Base-by-base conservation (phyloP, 53 echinoderm and acorn worm species). In the Stichopus horrens region DNA sequence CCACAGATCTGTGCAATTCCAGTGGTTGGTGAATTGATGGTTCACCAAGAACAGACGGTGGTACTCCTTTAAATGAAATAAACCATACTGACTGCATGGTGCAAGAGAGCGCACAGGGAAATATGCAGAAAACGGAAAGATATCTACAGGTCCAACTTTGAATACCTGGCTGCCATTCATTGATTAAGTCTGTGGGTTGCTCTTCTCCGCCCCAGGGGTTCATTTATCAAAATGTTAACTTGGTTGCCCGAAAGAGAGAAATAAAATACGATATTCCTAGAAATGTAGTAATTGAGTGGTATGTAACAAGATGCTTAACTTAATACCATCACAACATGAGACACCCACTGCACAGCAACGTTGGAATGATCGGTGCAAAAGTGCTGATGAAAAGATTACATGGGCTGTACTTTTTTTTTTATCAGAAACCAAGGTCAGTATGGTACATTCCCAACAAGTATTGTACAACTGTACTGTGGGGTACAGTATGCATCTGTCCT, bases 141-240 rank as follows among this genome's bases (percentile, higher is more conserved):
- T 71, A 71, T 18, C 71, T 71, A 71, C n/a, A 71, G 71, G n/a
- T 2, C 19, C 7, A 71, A 71, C 71, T 20, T 81, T 81, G 53
- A 56, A 56, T 10, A 52, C 19, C 58, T 53, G 16, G 58, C 81
- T 81, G 81, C 57, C 57, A 81, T 81, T 58, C 58, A 55, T 56
- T 57, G 21, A 81, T 21, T 57, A 52, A 58, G 10, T 81, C 20
- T 5, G n/a, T 56, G 81, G 58, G 58, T 81, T 81, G 9, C 81
- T 81, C 58, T 54, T 58, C 81, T 58, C 21, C 81, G 57, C 57
- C 20, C 58, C 8, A 57, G 81, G 81, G 57, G 81, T 56, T 81
- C 21, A 81, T 81, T 56, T 54, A 51, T 56, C 57, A 4, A 20
- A 7, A 18, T n/a, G 71, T 71, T 71, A 71, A 71, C 71, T 71